Evolutionary conservation across 2,888 invertebrate genomes (phyloP).

Genomic region (Drosophila pseudotakahashii): DNA sequence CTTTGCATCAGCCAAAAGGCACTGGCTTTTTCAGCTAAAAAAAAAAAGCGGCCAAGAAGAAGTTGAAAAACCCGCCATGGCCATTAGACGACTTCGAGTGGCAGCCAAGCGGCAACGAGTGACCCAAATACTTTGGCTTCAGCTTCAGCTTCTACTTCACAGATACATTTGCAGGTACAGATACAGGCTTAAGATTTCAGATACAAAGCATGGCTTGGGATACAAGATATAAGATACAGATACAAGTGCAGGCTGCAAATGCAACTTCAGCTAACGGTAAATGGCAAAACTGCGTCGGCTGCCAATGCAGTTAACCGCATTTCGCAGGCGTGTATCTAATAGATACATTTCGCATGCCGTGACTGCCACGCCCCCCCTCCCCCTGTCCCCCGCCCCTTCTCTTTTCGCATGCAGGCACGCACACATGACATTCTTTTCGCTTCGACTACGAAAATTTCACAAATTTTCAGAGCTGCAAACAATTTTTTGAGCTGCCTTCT

Average conservation of each 20-base stretch:
- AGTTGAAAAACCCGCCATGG: conserved; percentile 51
- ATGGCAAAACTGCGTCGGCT: conserved; percentile 51
- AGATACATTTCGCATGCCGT: conserved; percentile 57
- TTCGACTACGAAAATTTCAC: conserved; percentile 25
- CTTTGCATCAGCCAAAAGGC: conserved; percentile 35
- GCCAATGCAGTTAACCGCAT: conserved; percentile 74
- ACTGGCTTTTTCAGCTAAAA: background rate
- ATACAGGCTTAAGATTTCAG: conserved; percentile 2
- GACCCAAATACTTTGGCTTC: conserved; percentile 76
- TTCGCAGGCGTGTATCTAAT: conserved; percentile 58
- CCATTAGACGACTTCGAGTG: conserved; percentile 53
- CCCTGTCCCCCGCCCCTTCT: background rate
- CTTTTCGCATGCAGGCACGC: conserved; percentile 42
- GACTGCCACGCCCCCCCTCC: conserved; percentile 39
- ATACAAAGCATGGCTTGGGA: conserved; percentile 8
- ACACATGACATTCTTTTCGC: conserved; percentile 40
- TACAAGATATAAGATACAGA: background rate
- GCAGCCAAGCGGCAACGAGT: conserved; percentile 62
- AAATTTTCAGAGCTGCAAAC: conserved; percentile 36
- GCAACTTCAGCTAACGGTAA: conserved; percentile 55
- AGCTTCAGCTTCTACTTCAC: conserved; percentile 36
- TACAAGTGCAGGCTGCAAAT: conserved; percentile 4
- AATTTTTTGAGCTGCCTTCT: conserved; percentile 1
- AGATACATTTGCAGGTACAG: conserved; percentile 20
- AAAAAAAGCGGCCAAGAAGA: conserved; percentile 17